Base-by-base conservation (phyloP, 2,113 vertebrate species). In the Strix uralensis region DNA sequence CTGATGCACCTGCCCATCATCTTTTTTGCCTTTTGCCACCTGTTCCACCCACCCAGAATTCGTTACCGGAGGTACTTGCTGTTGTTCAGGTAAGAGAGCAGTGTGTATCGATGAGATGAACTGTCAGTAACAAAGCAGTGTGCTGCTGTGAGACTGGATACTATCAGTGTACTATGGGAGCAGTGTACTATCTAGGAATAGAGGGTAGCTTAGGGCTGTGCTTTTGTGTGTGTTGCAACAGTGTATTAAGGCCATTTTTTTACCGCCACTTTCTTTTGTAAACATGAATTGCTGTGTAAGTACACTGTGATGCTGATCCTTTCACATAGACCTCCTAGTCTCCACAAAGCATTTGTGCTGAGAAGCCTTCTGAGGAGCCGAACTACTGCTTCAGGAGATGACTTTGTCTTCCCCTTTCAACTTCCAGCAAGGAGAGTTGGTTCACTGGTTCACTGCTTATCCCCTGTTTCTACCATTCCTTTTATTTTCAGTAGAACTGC, bases 1-100 rank as follows among this genome's bases (percentile, higher is more conserved):
- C 99, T 0, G 99, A 99, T 47, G 99, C 99, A 9, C 99, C 99
- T 5, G 99, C 99, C 72, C 99, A 99, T 97, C 99, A 99, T 74
- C 99, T 99, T 55, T 99, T 99, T 96, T 99, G 99, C 95, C 99
- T 99, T 78, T 96, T 99, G 91, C 99, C 99, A 0, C 99, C 99
- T 0, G 99, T 99, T 62, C 98, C 98, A 11, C 99, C 99, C 4
- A 99, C 99, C 34, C 99, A 99, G 98, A 99, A 99, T 81, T 98
- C 99, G 0, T 97, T 99, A 62, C 99, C 99, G 0, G 99, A 99
- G 95, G 99, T 99, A 20, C 98, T 99, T 18, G 99, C 99, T 30
- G 99, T 99, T 25, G 97, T 99, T 86, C 99, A 99, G 99, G 99
- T 99, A 91, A 38, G 89, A 78, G 52, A 20, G 29, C 0, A 25